Conservation (phyloP, 2,113 vertebrate genomes). For the Dendropsophus ebraccatus region DNA sequence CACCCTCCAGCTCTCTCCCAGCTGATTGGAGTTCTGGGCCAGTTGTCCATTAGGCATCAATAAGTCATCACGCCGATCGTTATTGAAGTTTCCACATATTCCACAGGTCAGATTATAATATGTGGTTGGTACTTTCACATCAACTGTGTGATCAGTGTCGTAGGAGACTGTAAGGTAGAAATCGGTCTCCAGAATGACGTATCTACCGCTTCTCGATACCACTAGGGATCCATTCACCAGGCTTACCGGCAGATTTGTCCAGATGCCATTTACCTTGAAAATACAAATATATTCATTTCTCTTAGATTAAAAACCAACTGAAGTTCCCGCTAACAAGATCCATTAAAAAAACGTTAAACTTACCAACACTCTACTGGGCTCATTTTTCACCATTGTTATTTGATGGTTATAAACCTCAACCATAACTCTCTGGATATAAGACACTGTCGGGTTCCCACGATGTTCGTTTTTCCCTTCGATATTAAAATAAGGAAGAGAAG, state of each 20-base stretch:
- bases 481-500: conserved; percentile 73
- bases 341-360: too few relatives aligned
- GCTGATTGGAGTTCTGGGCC: conserved; percentile 60
- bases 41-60: conserved; percentile 67
- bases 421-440: conserved; percentile 71
- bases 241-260: conserved; percentile 75
- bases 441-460: conserved; percentile 65
- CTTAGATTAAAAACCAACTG: background rate
- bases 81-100: conserved; percentile 86
- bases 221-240: conserved; percentile 61
- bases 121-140: conserved; percentile 72
- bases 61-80: conserved; percentile 70
- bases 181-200: conserved; percentile 72
- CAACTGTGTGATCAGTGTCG: conserved; percentile 72
- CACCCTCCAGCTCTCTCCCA: conserved; percentile 75
- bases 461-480: conserved; percentile 77
- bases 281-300: background rate
- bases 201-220: conserved; percentile 69
- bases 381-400: conserved; percentile 70
- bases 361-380: conserved; percentile 77
- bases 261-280: conserved; percentile 77
- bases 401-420: conserved; percentile 67
- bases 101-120: conserved; percentile 80
- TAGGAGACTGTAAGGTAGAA: conserved; percentile 76
- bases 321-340: too few relatives aligned